phyloP scores from a whole-genome alignment of 2,888 invertebrate species.

The Spilarctia lutea region DNA sequence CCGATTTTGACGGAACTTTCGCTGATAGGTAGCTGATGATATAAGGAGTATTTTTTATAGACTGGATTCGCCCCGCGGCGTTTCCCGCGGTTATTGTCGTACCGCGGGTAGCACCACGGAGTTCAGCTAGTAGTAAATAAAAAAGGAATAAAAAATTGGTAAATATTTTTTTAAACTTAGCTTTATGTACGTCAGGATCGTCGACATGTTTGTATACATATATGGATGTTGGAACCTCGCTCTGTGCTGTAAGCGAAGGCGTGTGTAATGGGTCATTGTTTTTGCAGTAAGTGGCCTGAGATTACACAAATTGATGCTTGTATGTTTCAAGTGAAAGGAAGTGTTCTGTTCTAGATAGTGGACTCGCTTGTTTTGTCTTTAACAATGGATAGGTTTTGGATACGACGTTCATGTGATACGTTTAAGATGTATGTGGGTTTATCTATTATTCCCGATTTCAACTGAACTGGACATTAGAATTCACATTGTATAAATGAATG shows the following conservation, averaged over 20 bases:
- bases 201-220: not conserved
- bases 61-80: no score
- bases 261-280: conserved; percentile 78
- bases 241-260: conserved; percentile 48
- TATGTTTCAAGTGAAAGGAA: conserved; percentile 77
- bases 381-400: conserved; percentile 62
- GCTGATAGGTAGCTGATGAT: no score
- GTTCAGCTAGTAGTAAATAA: no score
- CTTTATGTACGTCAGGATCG: not conserved
- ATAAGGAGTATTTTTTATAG: no score
- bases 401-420: conserved; percentile 24
- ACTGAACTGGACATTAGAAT: not conserved
- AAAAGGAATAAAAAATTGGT: no score
- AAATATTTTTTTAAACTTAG: no score
- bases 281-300: conserved; percentile 73
- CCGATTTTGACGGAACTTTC: no score
- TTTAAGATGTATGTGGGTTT: not conserved
- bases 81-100: no score
- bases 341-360: conserved; percentile 69
- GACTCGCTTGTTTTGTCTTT: conserved; percentile 66
- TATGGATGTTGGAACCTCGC: conserved; percentile 3
- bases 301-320: conserved; percentile 76
- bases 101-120: no score
- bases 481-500: no score
- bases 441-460: not conserved